A percentile compares a stretch with the other conserved stretches of the same genome.
phyloP scores from a whole-genome alignment of 2,888 invertebrate species.

The Mycalesis mineus region DNA sequence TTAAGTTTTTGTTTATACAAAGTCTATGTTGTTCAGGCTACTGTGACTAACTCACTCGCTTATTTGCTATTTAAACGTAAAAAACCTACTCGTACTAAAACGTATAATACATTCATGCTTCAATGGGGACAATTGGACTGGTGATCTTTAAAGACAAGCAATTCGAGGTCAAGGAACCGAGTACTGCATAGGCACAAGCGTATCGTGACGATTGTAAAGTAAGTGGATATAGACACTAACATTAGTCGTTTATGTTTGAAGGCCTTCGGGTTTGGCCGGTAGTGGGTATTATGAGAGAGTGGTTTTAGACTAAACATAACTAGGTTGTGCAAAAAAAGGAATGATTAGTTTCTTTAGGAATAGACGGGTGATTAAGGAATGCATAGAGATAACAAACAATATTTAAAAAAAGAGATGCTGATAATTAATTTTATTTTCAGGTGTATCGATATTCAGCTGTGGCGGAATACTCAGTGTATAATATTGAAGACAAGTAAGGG shows the following conservation, averaged over 20 bases:
- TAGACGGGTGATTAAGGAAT: too few relatives aligned
- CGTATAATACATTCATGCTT: background rate
- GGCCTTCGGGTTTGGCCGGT: background rate
- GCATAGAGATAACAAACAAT: background rate
- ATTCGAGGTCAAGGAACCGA: conserved; percentile 6
- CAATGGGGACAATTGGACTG: conserved; percentile 8
- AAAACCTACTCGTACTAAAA: too few relatives aligned
- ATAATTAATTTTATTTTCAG: conserved; percentile 57
- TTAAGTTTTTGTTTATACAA: too few relatives aligned
- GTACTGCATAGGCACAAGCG: background rate
- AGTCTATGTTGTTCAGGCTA: too few relatives aligned
- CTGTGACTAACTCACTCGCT: too few relatives aligned
- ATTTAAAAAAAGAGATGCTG: background rate
- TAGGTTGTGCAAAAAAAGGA: too few relatives aligned
- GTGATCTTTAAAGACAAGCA: conserved; percentile 9
- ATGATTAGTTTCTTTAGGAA: too few relatives aligned
- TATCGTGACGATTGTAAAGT: background rate
- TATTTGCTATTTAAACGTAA: too few relatives aligned
- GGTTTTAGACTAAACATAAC: too few relatives aligned
- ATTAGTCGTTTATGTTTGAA: background rate
- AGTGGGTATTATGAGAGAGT: too few relatives aligned
- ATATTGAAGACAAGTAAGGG: conserved; percentile 74
- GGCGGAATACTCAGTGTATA: conserved; percentile 80
- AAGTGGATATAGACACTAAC: background rate
- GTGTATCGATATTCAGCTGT: conserved; percentile 82